A percentile compares a stretch with the other conserved stretches of the same genome.
phyloP scores from a whole-genome alignment of 2,888 invertebrate genomes.

The Dermolepida albohirtum region DNA sequence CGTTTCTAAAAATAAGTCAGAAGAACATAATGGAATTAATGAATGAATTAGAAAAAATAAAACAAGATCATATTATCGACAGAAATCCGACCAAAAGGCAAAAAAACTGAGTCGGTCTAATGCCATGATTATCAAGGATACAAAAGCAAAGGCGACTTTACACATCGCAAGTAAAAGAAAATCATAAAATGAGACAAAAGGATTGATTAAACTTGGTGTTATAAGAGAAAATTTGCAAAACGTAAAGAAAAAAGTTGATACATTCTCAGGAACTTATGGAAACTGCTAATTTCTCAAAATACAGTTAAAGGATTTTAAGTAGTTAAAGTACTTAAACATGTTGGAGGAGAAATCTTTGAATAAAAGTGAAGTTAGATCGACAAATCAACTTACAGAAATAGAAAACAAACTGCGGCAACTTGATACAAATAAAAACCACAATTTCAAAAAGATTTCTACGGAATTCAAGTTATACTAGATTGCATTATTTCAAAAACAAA shows the following conservation, averaged over 20 bases:
- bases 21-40: slow-evolving; percentile 13
- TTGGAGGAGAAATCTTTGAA: slow-evolving; percentile 48
- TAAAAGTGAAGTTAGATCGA: slow-evolving; percentile 30
- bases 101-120: neutral
- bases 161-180: slow-evolving; percentile 33
- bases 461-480: no score
- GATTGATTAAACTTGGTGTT: slow-evolving; percentile 35
- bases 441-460: no score
- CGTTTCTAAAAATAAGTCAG: slow-evolving; percentile 8
- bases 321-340: slow-evolving; percentile 45
- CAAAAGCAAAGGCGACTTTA: slow-evolving; percentile 44
- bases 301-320: slow-evolving; percentile 42
- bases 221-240: slow-evolving; percentile 48
- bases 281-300: slow-evolving; percentile 46
- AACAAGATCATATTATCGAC: neutral
- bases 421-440: no score
- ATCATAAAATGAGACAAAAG: slow-evolving; percentile 16
- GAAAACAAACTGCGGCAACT: no score
- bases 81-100: no score
- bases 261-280: slow-evolving; percentile 47
- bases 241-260: slow-evolving; percentile 48
- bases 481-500: no score
- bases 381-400: slow-evolving; percentile 17
- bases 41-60: neutral
- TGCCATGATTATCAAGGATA: neutral